Evolutionary conservation across 37 sponge, comb jelly and placozoan genomes (phyloP).

Genomic region (Sycon ciliatum): DNA sequence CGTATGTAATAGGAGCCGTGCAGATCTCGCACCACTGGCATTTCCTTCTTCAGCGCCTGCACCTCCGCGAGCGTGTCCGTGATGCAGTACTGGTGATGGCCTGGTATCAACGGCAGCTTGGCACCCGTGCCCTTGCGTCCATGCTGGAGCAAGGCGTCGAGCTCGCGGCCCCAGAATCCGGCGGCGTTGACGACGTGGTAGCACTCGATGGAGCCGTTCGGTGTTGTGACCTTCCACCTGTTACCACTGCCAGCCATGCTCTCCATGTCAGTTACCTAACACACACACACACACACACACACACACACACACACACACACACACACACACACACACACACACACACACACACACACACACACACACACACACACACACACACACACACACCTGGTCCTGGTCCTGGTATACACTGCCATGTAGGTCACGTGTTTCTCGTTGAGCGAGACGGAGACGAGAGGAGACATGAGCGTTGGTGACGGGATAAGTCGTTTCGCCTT

Average conservation of each 20-base stretch:
- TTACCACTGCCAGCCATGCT: neutral
- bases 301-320: no score
- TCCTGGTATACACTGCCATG: no score
- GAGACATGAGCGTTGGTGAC: no score
- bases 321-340: no score
- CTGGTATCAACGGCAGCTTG: slow-evolving; percentile 27
- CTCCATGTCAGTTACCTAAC: neutral
- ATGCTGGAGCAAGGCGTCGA: slow-evolving; percentile 16
- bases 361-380: no score
- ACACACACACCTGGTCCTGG: no score
- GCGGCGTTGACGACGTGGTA: slow-evolving; percentile 37
- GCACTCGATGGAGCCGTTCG: slow-evolving; percentile 1
- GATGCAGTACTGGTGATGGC: slow-evolving; percentile 33
- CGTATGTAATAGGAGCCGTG: slow-evolving; percentile 31
- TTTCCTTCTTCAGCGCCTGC: neutral
- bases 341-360: no score
- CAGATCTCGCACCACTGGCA: slow-evolving; percentile 32
- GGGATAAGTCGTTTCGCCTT: no score
- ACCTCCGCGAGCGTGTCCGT: neutral
- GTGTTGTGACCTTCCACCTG: slow-evolving; percentile 16
- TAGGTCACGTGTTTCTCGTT: no score
- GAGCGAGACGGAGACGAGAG: no score
- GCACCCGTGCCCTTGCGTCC: no score
- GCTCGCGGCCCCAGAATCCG: slow-evolving; percentile 31
- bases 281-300: no score